phyloP scores from a whole-genome alignment of 2,888 invertebrate species.

The Morinoia aosen region DNA sequence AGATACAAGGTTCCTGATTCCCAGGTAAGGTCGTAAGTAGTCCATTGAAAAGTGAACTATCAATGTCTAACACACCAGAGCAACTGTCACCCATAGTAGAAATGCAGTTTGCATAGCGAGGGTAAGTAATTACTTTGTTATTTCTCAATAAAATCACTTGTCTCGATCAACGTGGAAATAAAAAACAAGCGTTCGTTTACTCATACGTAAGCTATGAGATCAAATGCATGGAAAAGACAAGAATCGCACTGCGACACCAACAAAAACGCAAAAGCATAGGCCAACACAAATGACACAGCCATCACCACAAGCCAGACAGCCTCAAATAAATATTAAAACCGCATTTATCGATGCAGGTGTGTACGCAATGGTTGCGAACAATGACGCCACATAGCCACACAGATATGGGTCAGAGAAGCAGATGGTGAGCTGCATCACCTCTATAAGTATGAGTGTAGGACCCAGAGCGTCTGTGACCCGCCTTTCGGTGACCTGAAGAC shows the following conservation, averaged over 20 bases:
- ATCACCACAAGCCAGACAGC: background rate
- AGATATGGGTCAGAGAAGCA: background rate
- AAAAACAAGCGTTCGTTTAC: background rate
- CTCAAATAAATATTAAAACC: background rate
- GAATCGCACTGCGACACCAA: background rate
- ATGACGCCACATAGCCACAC: background rate
- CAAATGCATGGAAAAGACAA: background rate
- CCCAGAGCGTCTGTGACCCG: slow-evolving; percentile 54
- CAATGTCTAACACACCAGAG: background rate
- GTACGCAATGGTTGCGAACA: background rate
- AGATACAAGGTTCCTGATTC: background rate
- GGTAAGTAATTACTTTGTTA: background rate
- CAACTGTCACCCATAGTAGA: background rate
- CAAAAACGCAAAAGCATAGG: background rate
- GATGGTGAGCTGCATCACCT: slow-evolving; percentile 49
- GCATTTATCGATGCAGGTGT: background rate
- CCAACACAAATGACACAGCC: background rate
- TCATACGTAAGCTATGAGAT: background rate
- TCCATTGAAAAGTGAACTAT: background rate
- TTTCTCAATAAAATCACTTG: background rate
- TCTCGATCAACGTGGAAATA: background rate
- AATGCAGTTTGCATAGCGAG: background rate
- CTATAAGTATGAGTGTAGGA: slow-evolving; percentile 53
- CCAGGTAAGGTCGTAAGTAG: background rate
- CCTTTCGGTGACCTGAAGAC: slow-evolving; percentile 43